These are phyloP conservation scores for Cuculus canorus DNA, from an alignment of 2,797 vertebrate species.

Conservation along the genomic window DNA sequence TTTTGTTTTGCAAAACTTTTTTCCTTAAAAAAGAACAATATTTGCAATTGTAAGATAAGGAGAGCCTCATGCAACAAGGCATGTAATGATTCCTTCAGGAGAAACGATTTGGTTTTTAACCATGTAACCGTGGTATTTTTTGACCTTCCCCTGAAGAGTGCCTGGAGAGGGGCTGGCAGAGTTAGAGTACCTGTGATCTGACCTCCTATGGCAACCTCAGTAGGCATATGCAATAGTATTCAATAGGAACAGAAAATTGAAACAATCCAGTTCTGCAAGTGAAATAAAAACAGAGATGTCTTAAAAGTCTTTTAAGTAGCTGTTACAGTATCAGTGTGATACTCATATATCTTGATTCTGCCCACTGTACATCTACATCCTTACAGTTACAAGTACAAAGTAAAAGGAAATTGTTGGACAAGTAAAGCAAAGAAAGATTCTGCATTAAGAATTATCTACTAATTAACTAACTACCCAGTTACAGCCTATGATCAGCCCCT, in stretches of 20 bases:
- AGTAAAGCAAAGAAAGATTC: neutral
- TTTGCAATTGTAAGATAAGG: neutral
- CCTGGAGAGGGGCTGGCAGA: neutral
- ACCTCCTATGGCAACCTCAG: neutral
- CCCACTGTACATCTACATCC: neutral
- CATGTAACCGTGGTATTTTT: neutral
- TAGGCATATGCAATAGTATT: neutral
- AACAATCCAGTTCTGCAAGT: neutral
- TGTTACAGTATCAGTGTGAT: neutral
- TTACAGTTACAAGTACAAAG: neutral
- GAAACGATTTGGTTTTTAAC: neutral
- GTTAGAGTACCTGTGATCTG: neutral
- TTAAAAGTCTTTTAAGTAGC: neutral
- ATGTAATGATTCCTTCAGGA: neutral
- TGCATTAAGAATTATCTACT: neutral
- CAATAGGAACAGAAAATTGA: neutral
- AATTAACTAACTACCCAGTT: neutral
- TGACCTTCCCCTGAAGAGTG: neutral
- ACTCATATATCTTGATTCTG: neutral
- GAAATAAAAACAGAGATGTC: neutral
- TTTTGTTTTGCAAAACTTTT: conserved; percentile 6
- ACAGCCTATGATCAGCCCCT: neutral
- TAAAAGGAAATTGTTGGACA: neutral
- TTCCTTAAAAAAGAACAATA: neutral
- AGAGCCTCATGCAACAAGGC: neutral